phyloP scores from a whole-genome alignment of 1,140 invertebrate genomes.

The Battus philenor region DNA sequence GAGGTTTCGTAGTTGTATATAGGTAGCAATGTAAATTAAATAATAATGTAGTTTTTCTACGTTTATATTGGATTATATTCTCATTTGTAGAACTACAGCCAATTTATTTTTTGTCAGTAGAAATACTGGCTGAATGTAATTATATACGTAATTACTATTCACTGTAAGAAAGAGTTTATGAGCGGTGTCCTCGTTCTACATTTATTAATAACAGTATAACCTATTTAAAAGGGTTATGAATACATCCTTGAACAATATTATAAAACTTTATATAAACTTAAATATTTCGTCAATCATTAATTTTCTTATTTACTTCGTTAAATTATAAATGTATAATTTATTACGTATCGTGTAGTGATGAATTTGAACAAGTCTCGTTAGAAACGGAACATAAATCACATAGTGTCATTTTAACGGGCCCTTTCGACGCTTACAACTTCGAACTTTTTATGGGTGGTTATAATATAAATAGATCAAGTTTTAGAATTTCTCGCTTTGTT shows the following conservation, averaged over 20 bases:
- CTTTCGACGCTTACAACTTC: slow-evolving; percentile 7
- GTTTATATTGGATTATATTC: too few species aligned
- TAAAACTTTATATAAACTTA: neutral
- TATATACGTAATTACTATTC: too few species aligned
- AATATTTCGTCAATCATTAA: neutral
- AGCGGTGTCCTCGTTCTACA: slow-evolving; percentile 7
- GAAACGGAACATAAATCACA: slow-evolving; percentile 9
- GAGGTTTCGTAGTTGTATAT: too few species aligned
- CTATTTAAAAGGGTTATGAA: neutral
- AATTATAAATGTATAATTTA: neutral
- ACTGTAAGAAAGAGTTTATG: slow-evolving; percentile 6
- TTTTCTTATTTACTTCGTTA: neutral
- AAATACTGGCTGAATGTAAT: too few species aligned
- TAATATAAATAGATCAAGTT: slow-evolving; percentile 10
- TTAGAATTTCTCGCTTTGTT: too few species aligned
- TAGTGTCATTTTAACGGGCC: slow-evolving; percentile 14
- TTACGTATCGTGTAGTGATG: neutral
- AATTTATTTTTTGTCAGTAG: too few species aligned
- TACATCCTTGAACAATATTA: neutral
- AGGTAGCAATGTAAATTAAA: too few species aligned
- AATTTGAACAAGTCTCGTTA: slow-evolving; percentile 2
- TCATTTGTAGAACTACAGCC: too few species aligned
- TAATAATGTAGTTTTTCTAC: too few species aligned
- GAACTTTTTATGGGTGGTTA: slow-evolving; percentile 10
- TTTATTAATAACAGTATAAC: slow-evolving; percentile 10